These are phyloP conservation scores for Trachelipus rathkii DNA, from an alignment of 1,140 invertebrate species.

Conservation along the genomic window DNA sequence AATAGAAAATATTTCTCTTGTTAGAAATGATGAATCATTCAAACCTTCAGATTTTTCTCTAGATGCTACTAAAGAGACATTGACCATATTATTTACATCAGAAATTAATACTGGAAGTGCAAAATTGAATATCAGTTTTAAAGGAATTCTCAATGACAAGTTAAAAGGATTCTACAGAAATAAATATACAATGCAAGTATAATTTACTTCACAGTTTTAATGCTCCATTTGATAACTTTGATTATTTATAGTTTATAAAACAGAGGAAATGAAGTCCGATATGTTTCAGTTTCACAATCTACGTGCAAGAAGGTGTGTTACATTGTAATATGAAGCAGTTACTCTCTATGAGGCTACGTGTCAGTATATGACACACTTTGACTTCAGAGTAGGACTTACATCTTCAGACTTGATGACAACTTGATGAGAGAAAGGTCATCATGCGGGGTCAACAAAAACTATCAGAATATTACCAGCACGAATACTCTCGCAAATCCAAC, in stretches of 20 bases:
- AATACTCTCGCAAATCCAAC: too few species aligned
- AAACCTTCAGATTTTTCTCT: neutral
- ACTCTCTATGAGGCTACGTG: too few species aligned
- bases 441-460: too few species aligned
- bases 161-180: slow-evolving; percentile 44
- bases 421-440: too few species aligned
- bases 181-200: slow-evolving; percentile 20
- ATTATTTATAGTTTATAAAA: too few species aligned
- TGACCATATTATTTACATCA: neutral
- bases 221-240: too few species aligned
- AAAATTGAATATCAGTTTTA: slow-evolving; percentile 31
- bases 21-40: neutral
- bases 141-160: slow-evolving; percentile 40
- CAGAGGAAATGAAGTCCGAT: slow-evolving; percentile 60
- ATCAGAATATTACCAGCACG: too few species aligned
- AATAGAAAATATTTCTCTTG: neutral
- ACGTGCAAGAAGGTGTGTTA: slow-evolving; percentile 85
- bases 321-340: too few species aligned
- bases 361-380: too few species aligned
- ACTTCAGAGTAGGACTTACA: too few species aligned
- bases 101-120: neutral
- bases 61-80: neutral
- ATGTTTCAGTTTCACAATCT: slow-evolving; percentile 88
- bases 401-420: too few species aligned
- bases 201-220: too few species aligned